Base-by-base conservation (phyloP, 2,113 vertebrate genomes). In the Mesitornis unicolor region DNA sequence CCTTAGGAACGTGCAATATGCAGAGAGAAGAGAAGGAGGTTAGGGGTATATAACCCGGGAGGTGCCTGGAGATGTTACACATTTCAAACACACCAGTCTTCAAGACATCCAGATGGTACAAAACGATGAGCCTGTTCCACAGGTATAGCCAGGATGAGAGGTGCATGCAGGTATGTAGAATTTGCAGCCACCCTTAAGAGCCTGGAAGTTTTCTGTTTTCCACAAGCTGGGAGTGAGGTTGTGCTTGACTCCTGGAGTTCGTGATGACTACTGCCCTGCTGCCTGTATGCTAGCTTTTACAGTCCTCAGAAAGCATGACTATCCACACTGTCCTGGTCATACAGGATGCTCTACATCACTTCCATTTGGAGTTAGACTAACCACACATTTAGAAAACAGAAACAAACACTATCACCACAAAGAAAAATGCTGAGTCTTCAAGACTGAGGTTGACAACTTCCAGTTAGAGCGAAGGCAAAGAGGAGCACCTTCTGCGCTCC, bases 201-300 rank as follows among this genome's bases (percentile, higher is more conserved):
- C 7, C 29, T 73, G 43, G 20, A 45, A 67, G 6, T 5, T 47
- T 59, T 77, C 78, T 50, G 16, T 22, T 68, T 63, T 69, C 51
- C 51, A 75, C 56, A 50, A 80, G 8, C 33, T 63, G 38, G 20
- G 16, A 74, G 6, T 29, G 13, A 89, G 78, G 8, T 28, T 67
- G 8, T 51, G 11, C 21, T 51, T 86, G 45, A 51, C 4, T 70
- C 35, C 26, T 61, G 33, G 24, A 80, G 31, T 4, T 80, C 24
- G 20, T 36, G 29, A 18, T 7, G 57, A 6, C 20, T 71, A 3
- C 56, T 81, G 4, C 47, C 42, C 28, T 53, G 16, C 9, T 67
- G 10, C 56, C 26, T 51, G 29, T 0, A 0, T 26, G 24, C 5
- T n/a, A 33, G 7, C 7, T 5, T 73, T 65, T 65, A 8, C 26